Percentiles rank a stretch among this genome's conserved stretches.
phyloP scores from a whole-genome alignment of 1,140 invertebrate species.

The Oncopodura yosiiana region DNA sequence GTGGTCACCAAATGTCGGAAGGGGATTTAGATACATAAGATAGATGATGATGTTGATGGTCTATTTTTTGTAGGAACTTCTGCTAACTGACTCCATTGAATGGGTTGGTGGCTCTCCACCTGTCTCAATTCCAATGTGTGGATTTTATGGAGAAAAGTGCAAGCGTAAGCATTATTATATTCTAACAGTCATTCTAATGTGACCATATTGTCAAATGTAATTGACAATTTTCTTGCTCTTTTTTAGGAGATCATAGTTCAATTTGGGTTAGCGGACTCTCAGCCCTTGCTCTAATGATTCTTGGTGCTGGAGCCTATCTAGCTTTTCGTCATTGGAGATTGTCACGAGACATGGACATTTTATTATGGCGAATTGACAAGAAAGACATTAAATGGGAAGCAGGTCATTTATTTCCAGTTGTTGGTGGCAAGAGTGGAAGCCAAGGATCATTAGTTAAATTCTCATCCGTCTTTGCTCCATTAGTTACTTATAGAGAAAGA shows the following conservation, averaged over 20 bases:
- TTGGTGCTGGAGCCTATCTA: constrained; percentile 35
- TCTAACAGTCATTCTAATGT: too few species aligned
- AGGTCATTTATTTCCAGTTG: constrained; percentile 19
- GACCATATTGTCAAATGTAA: too few species aligned
- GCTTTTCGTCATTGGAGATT: constrained; percentile 84
- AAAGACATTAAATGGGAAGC: constrained; percentile 59
- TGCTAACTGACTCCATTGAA: constrained; percentile 55
- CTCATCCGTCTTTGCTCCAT: constrained; percentile 73
- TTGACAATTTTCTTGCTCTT: too few species aligned
- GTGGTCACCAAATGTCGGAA: too few species aligned
- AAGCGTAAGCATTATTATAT: constrained; percentile 54
- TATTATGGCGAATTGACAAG: constrained; percentile 92
- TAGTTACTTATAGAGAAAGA: constrained; percentile 78
- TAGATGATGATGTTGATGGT: too few species aligned
- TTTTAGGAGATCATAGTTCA: constrained; percentile 65
- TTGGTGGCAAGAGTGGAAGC: constrained; percentile 15
- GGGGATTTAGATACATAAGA: too few species aligned
- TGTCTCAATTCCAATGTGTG: constrained; percentile 84
- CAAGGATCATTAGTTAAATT: constrained; percentile 27
- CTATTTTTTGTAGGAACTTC: constrained; percentile 51
- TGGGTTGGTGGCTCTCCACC: constrained; percentile 71
- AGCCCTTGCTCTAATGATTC: constrained; percentile 55
- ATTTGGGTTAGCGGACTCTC: constrained; percentile 67
- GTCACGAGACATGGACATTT: constrained; percentile 84
- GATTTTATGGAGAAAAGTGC: constrained; percentile 83